Evolutionary conservation across 2,797 vertebrate genomes (phyloP).

Genomic region (Enteromius afrohamiltoni): DNA sequence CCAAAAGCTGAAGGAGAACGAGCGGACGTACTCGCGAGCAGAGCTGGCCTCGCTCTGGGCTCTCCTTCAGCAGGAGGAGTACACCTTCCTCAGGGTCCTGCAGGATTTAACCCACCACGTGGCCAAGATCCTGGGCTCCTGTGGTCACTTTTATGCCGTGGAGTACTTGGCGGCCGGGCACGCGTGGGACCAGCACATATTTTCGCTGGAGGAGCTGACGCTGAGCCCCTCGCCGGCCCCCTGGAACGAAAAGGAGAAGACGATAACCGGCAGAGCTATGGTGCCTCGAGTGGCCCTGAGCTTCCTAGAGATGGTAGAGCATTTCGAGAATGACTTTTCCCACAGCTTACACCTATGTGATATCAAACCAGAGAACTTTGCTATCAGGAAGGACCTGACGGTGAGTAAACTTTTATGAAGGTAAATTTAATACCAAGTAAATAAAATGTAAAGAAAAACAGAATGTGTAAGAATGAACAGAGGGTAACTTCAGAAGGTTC

Average conservation of each 20-base stretch:
- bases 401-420: constrained; percentile 66
- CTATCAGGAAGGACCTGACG: constrained; percentile 91
- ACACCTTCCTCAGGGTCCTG: constrained; percentile 88
- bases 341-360: constrained; percentile 94
- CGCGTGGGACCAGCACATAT: constrained; percentile 88
- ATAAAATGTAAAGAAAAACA: not conserved
- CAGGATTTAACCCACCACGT: constrained; percentile 90
- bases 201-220: constrained; percentile 81
- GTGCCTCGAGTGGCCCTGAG: constrained; percentile 89
- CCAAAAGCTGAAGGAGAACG: constrained; percentile 68
- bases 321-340: constrained; percentile 92
- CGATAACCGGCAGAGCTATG: constrained; percentile 71
- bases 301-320: constrained; percentile 92
- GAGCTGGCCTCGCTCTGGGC: constrained; percentile 93
- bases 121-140: constrained; percentile 89
- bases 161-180: constrained; percentile 91
- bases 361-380: constrained; percentile 96
- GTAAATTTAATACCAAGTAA: not conserved
- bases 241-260: constrained; percentile 37
- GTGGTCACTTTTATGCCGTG: constrained; percentile 95
- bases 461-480: not conserved
- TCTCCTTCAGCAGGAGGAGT: constrained; percentile 95
- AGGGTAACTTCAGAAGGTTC: too few relatives aligned
- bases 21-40: constrained; percentile 78
- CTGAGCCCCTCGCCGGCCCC: constrained; percentile 26